Percentiles rank a stretch among this genome's conserved stretches.
Conservation (phyloP, 1,140 invertebrate species). For the Pogonomyrmex californicus region DNA sequence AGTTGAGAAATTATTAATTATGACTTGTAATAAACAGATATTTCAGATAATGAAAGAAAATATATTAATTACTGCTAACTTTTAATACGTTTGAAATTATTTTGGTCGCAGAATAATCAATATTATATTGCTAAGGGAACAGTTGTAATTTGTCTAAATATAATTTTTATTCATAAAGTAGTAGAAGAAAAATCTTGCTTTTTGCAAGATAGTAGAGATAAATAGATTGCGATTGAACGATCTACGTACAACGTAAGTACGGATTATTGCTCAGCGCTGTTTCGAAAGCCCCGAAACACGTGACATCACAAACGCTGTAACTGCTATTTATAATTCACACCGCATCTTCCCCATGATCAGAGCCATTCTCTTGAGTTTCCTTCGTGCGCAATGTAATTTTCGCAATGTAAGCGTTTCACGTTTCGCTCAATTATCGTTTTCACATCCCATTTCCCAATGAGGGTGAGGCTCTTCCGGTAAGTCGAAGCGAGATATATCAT, state of each 20-base stretch:
- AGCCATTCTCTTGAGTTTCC: background rate
- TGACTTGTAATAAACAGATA: background rate
- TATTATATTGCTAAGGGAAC: background rate
- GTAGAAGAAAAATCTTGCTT: background rate
- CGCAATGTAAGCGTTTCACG: background rate
- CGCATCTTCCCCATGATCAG: background rate
- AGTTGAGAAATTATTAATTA: background rate
- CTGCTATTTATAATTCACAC: constrained; percentile 24
- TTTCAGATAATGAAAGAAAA: background rate
- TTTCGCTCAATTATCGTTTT: too few species aligned
- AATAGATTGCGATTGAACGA: background rate
- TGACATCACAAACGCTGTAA: background rate
- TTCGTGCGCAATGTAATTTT: background rate
- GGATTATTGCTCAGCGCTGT: background rate
- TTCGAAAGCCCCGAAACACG: background rate
- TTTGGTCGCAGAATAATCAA: background rate
- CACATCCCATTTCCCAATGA: too few species aligned
- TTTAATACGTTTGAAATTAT: background rate
- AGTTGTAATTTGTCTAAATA: background rate
- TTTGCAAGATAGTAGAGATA: too few species aligned
- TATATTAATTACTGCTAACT: background rate
- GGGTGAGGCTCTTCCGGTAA: too few species aligned
- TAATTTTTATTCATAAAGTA: background rate
- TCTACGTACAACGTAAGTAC: background rate
- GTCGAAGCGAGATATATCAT: background rate